These are phyloP conservation scores for Cichlasoma orientale DNA, from an alignment of 2,797 vertebrate species.

Conservation along the genomic window DNA sequence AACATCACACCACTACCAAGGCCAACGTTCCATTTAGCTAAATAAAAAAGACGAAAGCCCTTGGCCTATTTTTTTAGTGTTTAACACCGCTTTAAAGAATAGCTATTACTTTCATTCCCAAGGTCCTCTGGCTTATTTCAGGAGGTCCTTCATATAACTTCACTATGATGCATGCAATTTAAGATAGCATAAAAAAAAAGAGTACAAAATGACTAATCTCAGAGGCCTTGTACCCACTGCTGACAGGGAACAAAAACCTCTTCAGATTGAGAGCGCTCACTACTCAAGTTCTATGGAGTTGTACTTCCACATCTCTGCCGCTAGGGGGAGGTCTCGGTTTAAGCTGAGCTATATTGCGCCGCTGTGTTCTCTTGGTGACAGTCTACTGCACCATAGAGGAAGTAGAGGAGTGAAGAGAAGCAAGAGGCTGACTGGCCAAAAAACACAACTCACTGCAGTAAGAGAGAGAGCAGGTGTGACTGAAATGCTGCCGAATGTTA, in stretches of 20 bases:
- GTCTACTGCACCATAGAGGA: conserved; percentile 30
- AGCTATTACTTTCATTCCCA: conserved; percentile 45
- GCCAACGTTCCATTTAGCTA: conserved; percentile 64
- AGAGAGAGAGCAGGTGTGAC: background rate
- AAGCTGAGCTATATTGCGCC: conserved; percentile 5
- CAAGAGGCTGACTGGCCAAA: background rate
- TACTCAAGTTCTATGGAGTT: background rate
- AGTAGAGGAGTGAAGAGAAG: background rate
- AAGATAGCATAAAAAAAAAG: conserved; percentile 9
- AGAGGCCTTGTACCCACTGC: background rate
- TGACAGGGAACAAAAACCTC: background rate
- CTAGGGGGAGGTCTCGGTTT: conserved; percentile 62
- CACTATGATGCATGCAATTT: conserved; percentile 10
- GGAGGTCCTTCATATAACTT: conserved; percentile 30
- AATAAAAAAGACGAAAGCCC: conserved; percentile 59
- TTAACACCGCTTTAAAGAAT: conserved; percentile 45
- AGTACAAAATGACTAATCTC: background rate
- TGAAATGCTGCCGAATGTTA: background rate
- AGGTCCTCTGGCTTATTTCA: conserved; percentile 10
- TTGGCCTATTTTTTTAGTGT: conserved; percentile 64
- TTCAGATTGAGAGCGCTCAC: background rate
- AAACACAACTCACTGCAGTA: background rate
- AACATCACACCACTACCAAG: conserved; percentile 44
- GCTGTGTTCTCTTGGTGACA: conserved; percentile 50
- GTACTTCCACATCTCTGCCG: background rate